Percentiles rank a stretch among this genome's conserved stretches.
Evolutionary conservation across 2,888 invertebrate species (phyloP).

Genomic region (Erebia ligea): DNA sequence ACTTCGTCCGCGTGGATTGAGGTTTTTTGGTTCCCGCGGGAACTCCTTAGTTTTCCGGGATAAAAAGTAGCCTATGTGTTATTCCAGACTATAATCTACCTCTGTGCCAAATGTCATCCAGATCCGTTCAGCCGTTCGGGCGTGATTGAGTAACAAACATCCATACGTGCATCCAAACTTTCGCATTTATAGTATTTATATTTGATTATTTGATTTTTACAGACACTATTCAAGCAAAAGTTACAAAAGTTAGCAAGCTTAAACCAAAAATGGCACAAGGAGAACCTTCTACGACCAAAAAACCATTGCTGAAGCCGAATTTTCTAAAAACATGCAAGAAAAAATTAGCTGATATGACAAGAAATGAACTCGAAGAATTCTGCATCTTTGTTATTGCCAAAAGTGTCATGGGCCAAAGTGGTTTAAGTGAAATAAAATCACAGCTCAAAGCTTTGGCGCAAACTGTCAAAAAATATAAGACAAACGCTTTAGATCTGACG

Average conservation of each 20-base stretch:
- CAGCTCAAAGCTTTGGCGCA: slow-evolving; percentile 85
- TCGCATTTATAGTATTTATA: no score
- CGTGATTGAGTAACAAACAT: no score
- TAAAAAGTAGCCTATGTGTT: no score
- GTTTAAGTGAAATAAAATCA: slow-evolving; percentile 86
- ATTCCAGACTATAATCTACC: no score
- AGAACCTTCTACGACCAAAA: slow-evolving; percentile 32
- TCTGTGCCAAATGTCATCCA: no score
- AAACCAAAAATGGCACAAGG: slow-evolving; percentile 1
- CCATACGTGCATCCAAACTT: no score
- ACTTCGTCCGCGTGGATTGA: no score
- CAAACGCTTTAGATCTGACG: slow-evolving; percentile 84
- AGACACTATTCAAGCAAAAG: no score
- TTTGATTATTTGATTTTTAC: no score
- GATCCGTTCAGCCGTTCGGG: no score
- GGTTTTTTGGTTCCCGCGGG: no score
- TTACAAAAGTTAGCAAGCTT: background rate
- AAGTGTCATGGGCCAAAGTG: slow-evolving; percentile 87
- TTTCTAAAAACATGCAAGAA: slow-evolving; percentile 67
- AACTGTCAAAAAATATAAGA: slow-evolving; percentile 85
- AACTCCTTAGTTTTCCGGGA: no score
- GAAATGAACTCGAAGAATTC: slow-evolving; percentile 89
- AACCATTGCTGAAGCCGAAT: slow-evolving; percentile 58
- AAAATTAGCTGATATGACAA: slow-evolving; percentile 80
- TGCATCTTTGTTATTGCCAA: slow-evolving; percentile 90